Percentiles rank a stretch among this genome's conserved stretches.
Evolutionary conservation across 2,888 invertebrate genomes (phyloP).

Genomic region (Caenorhabditis becei): DNA sequence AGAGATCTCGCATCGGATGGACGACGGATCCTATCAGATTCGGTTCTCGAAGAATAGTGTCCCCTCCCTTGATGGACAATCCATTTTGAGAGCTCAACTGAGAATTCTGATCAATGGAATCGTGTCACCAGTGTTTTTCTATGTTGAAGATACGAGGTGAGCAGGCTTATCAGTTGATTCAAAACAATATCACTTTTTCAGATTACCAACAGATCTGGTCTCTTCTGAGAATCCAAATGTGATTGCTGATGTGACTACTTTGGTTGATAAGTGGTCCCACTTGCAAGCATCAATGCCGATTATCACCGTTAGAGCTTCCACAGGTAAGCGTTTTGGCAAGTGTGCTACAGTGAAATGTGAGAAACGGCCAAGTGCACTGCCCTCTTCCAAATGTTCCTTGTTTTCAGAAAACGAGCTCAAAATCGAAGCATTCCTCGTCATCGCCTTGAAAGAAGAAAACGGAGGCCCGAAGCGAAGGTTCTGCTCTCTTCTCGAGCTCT

Average conservation of each 20-base stretch:
- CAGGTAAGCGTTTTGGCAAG: too few species aligned
- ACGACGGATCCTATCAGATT: slow-evolving; percentile 50
- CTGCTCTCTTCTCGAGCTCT: neutral
- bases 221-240: slow-evolving; percentile 45
- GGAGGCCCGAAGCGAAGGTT: slow-evolving; percentile 52
- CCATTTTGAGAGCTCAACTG: slow-evolving; percentile 47
- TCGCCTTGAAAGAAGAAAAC: slow-evolving; percentile 42
- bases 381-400: neutral
- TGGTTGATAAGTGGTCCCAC: slow-evolving; percentile 48
- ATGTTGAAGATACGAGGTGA: slow-evolving; percentile 42
- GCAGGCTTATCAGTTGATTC: neutral
- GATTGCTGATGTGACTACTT: slow-evolving; percentile 44
- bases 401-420: slow-evolving; percentile 39
- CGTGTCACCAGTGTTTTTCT: slow-evolving; percentile 41
- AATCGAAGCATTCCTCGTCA: slow-evolving; percentile 55
- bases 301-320: slow-evolving; percentile 40
- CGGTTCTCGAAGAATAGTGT: slow-evolving; percentile 39
- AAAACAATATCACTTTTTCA: neutral
- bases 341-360: too few species aligned
- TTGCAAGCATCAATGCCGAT: slow-evolving; percentile 26
- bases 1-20: slow-evolving; percentile 45
- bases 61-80: slow-evolving; percentile 33
- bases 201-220: slow-evolving; percentile 35
- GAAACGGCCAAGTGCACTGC: neutral
- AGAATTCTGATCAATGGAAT: slow-evolving; percentile 45